Evolutionary conservation across 2,113 vertebrate genomes (phyloP).

Genomic region (Kobus ellipsiprymnus): DNA sequence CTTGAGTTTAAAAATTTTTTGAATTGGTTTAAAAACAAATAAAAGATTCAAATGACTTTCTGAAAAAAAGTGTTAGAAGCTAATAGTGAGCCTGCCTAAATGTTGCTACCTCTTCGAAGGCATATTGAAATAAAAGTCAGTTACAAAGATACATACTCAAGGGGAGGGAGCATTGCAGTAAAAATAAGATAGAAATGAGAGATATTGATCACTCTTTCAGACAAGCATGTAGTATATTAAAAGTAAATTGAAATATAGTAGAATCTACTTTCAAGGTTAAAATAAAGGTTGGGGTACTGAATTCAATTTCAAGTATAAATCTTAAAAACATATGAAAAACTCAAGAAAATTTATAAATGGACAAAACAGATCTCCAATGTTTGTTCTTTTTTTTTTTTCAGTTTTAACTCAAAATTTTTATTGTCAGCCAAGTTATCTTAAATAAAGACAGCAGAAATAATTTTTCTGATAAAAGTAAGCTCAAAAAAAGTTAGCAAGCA

Average conservation of each 20-base stretch:
- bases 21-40: neutral
- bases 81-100: neutral
- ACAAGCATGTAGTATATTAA: neutral
- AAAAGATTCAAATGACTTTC: neutral
- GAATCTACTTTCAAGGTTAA: neutral
- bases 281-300: neutral
- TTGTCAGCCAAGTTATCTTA: neutral
- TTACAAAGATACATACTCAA: neutral
- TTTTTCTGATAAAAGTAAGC: neutral
- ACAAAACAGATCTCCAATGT: neutral
- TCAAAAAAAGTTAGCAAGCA: neutral
- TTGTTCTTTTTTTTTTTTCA: neutral
- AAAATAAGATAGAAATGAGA: neutral
- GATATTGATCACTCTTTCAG: neutral
- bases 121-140: neutral
- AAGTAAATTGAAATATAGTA: neutral
- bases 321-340: neutral
- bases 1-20: neutral
- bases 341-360: neutral
- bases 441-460: neutral
- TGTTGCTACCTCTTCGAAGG: neutral
- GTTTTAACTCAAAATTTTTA: neutral
- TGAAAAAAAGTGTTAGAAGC: neutral
- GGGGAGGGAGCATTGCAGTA: neutral
- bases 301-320: neutral